Conservation (phyloP, 2,797 vertebrate species). For the Platalea minor region DNA sequence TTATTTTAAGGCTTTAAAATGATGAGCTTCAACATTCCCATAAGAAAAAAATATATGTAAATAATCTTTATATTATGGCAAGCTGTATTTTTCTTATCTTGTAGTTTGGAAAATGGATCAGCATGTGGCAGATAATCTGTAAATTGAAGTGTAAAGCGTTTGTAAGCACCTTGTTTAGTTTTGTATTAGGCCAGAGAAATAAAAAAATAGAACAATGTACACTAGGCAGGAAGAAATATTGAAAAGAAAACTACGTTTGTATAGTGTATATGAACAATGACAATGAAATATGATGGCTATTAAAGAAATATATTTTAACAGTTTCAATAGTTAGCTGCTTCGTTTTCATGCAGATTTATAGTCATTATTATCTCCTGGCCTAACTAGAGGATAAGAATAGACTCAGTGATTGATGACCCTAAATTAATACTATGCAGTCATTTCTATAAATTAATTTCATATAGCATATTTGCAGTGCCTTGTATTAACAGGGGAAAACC, state of each 20-base stretch:
- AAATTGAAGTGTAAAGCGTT: not conserved
- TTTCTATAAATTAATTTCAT: slow-evolving; percentile 15
- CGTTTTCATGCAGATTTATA: not conserved
- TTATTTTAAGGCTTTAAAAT: not conserved
- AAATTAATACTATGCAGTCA: not conserved
- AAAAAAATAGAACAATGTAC: not conserved
- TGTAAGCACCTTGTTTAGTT: not conserved
- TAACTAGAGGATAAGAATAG: not conserved
- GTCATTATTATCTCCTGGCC: not conserved
- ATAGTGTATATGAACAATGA: not conserved
- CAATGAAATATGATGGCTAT: slow-evolving; percentile 22
- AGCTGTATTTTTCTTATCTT: not conserved
- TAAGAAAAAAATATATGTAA: not conserved
- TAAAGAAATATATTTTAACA: slow-evolving; percentile 10
- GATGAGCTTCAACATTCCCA: not conserved
- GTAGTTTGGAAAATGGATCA: not conserved
- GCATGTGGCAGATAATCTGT: not conserved
- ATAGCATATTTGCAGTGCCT: not conserved
- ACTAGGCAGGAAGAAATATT: slow-evolving; percentile 12
- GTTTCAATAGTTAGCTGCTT: not conserved
- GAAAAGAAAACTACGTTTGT: slow-evolving; percentile 21
- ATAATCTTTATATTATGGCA: not conserved
- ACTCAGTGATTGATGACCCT: not conserved
- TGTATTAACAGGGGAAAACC: not conserved
- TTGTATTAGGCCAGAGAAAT: not conserved